These are phyloP conservation scores for Cantharis flavilabris DNA, from an alignment of 2,888 invertebrate genomes.

Conservation along the genomic window DNA sequence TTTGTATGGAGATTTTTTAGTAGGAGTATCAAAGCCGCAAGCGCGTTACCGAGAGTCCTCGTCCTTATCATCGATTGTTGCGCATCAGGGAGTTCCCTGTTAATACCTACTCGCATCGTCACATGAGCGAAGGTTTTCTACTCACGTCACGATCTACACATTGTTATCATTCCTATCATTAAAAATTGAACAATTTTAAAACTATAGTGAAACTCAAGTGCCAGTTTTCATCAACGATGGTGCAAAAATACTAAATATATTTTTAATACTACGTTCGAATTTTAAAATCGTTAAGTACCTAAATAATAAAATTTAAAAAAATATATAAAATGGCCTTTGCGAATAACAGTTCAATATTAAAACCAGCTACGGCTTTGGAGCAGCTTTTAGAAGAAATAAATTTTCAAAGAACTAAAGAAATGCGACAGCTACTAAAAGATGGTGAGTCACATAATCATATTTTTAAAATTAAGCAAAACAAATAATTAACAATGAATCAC, in stretches of 20 bases:
- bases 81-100: constrained; percentile 24
- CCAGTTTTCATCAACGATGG: constrained; percentile 11
- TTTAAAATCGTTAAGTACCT: not conserved
- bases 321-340: constrained; percentile 49
- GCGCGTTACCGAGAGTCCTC: constrained; percentile 14
- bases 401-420: constrained; percentile 89
- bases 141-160: not conserved
- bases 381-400: constrained; percentile 89
- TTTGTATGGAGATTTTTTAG: not conserved
- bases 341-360: constrained; percentile 50
- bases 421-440: constrained; percentile 86
- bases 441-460: constrained; percentile 61
- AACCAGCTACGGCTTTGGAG: constrained; percentile 75
- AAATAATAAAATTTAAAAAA: not conserved
- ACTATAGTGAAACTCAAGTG: not conserved
- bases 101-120: not conserved
- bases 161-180: not conserved
- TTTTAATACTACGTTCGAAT: not conserved
- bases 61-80: constrained; percentile 20
- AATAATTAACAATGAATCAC: not conserved
- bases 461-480: not conserved
- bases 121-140: not conserved
- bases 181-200: not conserved
- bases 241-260: constrained; percentile 2
- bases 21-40: constrained; percentile 10